Evolutionary conservation across 2,113 vertebrate species (phyloP).

Genomic region (Ailuropoda melanoleuca): DNA sequence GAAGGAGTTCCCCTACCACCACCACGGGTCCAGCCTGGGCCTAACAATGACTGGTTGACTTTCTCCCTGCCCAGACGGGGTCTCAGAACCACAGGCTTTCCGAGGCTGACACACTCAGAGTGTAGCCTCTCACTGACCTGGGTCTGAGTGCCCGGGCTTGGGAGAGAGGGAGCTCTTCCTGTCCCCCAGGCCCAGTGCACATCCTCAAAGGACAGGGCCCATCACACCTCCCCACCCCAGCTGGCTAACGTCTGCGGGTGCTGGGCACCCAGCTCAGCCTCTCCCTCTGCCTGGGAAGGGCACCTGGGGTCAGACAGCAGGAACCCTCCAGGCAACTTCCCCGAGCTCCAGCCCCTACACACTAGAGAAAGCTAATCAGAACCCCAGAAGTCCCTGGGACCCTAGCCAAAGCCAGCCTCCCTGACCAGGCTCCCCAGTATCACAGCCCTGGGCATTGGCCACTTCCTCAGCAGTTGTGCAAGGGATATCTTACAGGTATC

Average conservation of each 20-base stretch:
- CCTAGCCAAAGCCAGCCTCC: not conserved
- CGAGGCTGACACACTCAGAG: accelerated
- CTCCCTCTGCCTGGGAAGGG: not conserved
- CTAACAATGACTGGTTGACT: not conserved
- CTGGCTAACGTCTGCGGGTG: not conserved
- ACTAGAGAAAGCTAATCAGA: not conserved
- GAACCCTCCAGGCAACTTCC: not conserved
- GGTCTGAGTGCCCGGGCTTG: not conserved
- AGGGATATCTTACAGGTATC: not conserved
- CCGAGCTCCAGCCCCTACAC: accelerated
- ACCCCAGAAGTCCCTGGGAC: not conserved
- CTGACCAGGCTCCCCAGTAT: too few relatives aligned
- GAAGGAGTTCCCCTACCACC: not conserved
- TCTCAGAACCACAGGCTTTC: not conserved
- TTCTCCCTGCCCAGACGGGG: not conserved
- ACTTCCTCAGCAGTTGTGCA: not conserved
- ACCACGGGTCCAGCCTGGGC: not conserved
- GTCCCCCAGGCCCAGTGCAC: not conserved
- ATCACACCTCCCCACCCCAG: accelerated
- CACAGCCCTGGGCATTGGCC: accelerated
- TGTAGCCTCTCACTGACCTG: not conserved
- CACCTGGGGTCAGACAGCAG: too few relatives aligned
- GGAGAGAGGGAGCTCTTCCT: not conserved
- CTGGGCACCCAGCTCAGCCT: not conserved
- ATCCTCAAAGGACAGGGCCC: not conserved